Evolutionary conservation across 1,140 invertebrate genomes (phyloP), one percentile per base, ranked within the genome.

Genomic region (Pseudomyrmex cubaensis): DNA sequence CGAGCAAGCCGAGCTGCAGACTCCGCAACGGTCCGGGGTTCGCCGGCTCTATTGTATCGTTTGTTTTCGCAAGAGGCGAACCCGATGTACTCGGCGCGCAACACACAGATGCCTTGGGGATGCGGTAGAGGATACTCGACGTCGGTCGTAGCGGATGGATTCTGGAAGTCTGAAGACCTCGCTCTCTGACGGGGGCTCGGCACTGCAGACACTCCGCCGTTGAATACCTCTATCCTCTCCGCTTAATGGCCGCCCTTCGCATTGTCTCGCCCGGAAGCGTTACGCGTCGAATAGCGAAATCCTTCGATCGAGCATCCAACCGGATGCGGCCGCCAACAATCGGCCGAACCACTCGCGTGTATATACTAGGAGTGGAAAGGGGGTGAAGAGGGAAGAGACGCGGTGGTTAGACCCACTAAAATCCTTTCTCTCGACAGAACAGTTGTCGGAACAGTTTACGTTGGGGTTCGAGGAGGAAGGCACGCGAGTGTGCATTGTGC

Each of bases 21-120:
- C 57, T 67, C 70, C 59, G 73, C 64, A 56, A 72, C 59, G 66
- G 25, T 7, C 44, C 67, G 25, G 48, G 78, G 56, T 83, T 84
- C 85, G 56, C 85, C 82, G n/a, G 25, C 20, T 62, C 69, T 48
- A 87, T 87, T 87, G 85, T 87, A 59, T 56, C 57, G 56, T 80
- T 70, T 72, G 57, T 87, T 84, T 67, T 66, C 66, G 76, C 44
- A 15, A 59, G 67, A 57, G 56, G 61, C 62, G 54, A 83, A 70
- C 75, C 74, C 86, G 78, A 87, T 87, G 63, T 61, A 77, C 80
- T 46, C 57, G 25, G 64, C 50, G 72, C 10, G 50, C 50, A 52
- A 52, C 50, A 72, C n/a, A 64, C 13, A 63, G 52, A n/a, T 8
- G 13, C 61, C 25, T n/a, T 17, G 44, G 25, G 35, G 2, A 12